A percentile compares a stretch with the other conserved stretches of the same genome.
Conservation (phyloP, 2,888 invertebrate genomes). For the Sympetrum striolatum region DNA sequence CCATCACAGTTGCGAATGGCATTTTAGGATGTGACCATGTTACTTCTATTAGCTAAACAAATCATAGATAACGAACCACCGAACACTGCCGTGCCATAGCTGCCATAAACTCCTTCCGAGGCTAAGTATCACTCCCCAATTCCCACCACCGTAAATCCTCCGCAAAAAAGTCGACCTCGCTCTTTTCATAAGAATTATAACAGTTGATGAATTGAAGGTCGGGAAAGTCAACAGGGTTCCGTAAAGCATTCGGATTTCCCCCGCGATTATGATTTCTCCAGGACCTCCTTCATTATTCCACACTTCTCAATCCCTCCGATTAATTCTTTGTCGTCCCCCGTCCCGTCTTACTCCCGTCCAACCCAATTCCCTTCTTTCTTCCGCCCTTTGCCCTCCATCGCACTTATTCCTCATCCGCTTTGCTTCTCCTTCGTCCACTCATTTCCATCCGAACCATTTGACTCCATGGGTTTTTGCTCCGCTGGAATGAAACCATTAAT, state of each 20-base stretch:
- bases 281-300: not conserved
- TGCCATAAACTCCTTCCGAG: too few species aligned
- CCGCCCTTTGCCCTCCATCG: not conserved
- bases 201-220: too few species aligned
- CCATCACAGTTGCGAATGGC: too few species aligned
- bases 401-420: not conserved
- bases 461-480: constrained; percentile 38
- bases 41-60: not conserved
- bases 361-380: not conserved
- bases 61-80: too few species aligned
- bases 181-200: too few species aligned
- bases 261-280: not conserved
- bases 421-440: not conserved
- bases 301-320: not conserved
- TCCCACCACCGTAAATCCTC: too few species aligned
- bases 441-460: constrained; percentile 40
- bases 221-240: too few species aligned
- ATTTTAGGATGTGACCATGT: too few species aligned
- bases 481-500: constrained; percentile 42
- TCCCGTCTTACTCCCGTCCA: not conserved
- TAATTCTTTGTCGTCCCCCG: not conserved
- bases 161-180: too few species aligned
- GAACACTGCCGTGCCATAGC: too few species aligned
- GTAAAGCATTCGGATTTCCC: too few species aligned
- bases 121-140: too few species aligned